phyloP scores from a whole-genome alignment of 2,888 invertebrate genomes.

The Adineta ricciae region DNA sequence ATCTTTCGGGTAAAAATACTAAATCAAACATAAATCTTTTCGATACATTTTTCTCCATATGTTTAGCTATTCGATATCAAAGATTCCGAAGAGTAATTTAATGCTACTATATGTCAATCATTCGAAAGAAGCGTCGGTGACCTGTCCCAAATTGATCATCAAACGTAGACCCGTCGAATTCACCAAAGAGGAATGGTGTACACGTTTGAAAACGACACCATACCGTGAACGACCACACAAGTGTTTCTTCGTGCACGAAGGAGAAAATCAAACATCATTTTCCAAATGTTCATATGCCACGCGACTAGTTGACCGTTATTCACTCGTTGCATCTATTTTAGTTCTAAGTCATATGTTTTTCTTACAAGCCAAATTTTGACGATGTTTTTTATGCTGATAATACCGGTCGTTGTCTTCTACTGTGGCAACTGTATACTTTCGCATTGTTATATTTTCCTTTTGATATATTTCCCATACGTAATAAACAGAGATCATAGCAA shows the following conservation, averaged over 20 bases:
- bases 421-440: background rate
- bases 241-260: slow-evolving; percentile 5
- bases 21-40: background rate
- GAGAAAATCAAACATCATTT: background rate
- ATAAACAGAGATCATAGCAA: too few species aligned
- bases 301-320: background rate
- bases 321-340: background rate
- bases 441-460: background rate
- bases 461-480: background rate
- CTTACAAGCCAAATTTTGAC: background rate
- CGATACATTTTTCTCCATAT: background rate
- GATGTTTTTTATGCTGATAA: background rate
- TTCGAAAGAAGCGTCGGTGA: background rate
- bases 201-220: background rate
- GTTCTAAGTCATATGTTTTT: background rate
- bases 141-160: background rate
- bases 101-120: background rate
- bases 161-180: slow-evolving; percentile 1
- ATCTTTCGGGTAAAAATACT: background rate
- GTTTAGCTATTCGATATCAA: slow-evolving; percentile 4
- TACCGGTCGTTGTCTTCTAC: background rate
- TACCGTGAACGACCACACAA: slow-evolving; percentile 17
- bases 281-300: background rate
- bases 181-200: background rate
- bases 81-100: background rate